Evolutionary conservation across 2,797 vertebrate genomes (phyloP), one percentile per base, ranked within the genome.

Genomic region (Phoeniculus purpureus): DNA sequence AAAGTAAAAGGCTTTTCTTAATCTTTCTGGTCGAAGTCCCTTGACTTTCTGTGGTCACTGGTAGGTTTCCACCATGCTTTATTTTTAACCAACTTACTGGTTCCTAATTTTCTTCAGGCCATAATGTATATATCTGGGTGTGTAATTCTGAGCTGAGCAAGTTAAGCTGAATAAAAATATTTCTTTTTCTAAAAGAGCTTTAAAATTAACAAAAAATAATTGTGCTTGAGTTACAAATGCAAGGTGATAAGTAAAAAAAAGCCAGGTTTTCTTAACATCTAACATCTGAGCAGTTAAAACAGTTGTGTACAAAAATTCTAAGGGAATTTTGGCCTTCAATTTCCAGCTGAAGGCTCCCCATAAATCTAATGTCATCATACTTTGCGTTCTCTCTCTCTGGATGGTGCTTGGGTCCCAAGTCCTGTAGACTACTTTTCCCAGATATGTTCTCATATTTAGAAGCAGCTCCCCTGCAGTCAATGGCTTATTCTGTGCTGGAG

Each of bases 1-100:
- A 92, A 89, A 78, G 29, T 68, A 89, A 92, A 90, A 82, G 31
- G 55, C 25, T 82, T 91, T 78, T 79, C 72, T 78, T 88, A 85
- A 75, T 90, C 31, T 93, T 82, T 81, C 52, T 70, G 86, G 68
- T 50, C 27, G 70, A 89, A 87, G 59, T 72, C 62, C 34, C 62
- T 43, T 60, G 82, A 77, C 47, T 86, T 91, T 85, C 90, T 85
- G 73, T 56, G 56, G 70, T 94, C 90, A 55, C 23, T 82, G 65
- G 40, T 92, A 74, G 65, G 55, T 85, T 92, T 92, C 61, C 29
- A 67, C 60, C 50, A 64, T 67, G 43, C 31, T 62, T 27, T 32
- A 80, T 47, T 94, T 94, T 93, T 81, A 85, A 87, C 18, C 20
- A 64, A 64, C 12, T 92, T 83, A 61, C 62, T 68, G 58, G 40